Conservation (phyloP, 2,113 vertebrate genomes). For the Lampris megalopsis region DNA sequence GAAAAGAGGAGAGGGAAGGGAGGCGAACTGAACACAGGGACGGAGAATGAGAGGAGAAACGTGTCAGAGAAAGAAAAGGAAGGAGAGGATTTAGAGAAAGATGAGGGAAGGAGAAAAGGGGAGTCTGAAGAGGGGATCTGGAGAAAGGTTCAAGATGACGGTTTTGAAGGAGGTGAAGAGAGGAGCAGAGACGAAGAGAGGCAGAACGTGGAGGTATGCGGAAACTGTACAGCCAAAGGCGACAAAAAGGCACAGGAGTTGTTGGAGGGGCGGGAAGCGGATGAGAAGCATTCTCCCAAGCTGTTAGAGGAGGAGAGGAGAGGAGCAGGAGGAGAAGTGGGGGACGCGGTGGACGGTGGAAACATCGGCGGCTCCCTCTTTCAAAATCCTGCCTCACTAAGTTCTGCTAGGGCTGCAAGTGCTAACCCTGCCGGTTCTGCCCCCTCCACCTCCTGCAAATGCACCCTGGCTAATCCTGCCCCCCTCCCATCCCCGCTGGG, state of each 20-base stretch:
- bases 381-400: constrained; percentile 22
- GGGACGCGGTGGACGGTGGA: not conserved
- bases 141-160: not conserved
- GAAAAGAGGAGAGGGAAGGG: too few species aligned
- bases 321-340: not conserved
- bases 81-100: not conserved
- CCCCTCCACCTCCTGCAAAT: constrained; percentile 37
- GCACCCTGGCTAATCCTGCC: constrained; percentile 68
- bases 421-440: constrained; percentile 14
- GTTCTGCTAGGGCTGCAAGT: not conserved
- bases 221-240: not conserved
- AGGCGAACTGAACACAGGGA: not conserved
- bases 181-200: not conserved
- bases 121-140: not conserved
- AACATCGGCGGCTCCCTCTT: constrained; percentile 42
- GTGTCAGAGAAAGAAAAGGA: not conserved
- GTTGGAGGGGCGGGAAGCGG: not conserved
- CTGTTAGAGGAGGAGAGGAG: not conserved
- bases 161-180: too few species aligned
- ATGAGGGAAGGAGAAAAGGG: not conserved
- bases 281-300: too few species aligned
- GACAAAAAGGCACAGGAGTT: constrained; percentile 10
- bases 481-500: constrained; percentile 54
- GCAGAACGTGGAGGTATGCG: not conserved
- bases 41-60: not conserved